These are phyloP conservation scores for Ctenomys sociabilis DNA, from an alignment of 2,113 vertebrate species.

Conservation along the genomic window DNA sequence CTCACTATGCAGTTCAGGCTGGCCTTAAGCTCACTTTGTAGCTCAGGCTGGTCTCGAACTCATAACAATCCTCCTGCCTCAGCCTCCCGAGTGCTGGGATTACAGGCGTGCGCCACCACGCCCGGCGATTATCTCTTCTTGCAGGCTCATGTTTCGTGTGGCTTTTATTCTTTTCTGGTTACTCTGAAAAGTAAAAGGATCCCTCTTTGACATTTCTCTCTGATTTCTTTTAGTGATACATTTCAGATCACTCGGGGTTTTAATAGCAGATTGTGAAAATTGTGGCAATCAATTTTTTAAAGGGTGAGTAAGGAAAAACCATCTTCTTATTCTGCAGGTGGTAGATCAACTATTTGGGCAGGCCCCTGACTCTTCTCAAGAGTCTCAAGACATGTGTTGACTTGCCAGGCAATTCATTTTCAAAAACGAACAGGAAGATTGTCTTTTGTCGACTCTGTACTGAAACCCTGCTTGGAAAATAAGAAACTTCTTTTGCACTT, in stretches of 20 bases:
- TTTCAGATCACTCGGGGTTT: not conserved
- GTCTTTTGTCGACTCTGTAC: not conserved
- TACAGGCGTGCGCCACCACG: too few relatives aligned
- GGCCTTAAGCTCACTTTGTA: too few relatives aligned
- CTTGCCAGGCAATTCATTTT: slow-evolving; percentile 62
- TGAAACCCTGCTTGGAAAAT: slow-evolving; percentile 50
- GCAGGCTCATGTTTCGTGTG: slow-evolving; percentile 49
- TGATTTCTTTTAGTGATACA: slow-evolving; percentile 53
- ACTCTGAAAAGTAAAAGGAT: slow-evolving; percentile 62
- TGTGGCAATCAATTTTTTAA: slow-evolving; percentile 37
- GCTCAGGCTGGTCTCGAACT: too few relatives aligned
- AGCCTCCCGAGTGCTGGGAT: too few relatives aligned
- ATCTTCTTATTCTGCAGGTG: not conserved
- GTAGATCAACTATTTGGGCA: slow-evolving; percentile 53
- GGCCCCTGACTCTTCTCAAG: slow-evolving; percentile 8
- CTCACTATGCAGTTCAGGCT: too few relatives aligned
- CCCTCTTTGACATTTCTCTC: slow-evolving; percentile 36
- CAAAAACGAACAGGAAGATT: slow-evolving; percentile 59
- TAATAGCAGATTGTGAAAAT: not conserved
- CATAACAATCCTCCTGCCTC: too few relatives aligned
- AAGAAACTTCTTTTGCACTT: slow-evolving; percentile 26
- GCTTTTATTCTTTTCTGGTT: slow-evolving; percentile 29
- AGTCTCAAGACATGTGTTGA: slow-evolving; percentile 34
- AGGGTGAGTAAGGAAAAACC: not conserved
- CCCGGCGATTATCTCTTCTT: slow-evolving; percentile 45